Conservation (phyloP, 2,888 invertebrate genomes). For the Cheilosia scutellata region DNA sequence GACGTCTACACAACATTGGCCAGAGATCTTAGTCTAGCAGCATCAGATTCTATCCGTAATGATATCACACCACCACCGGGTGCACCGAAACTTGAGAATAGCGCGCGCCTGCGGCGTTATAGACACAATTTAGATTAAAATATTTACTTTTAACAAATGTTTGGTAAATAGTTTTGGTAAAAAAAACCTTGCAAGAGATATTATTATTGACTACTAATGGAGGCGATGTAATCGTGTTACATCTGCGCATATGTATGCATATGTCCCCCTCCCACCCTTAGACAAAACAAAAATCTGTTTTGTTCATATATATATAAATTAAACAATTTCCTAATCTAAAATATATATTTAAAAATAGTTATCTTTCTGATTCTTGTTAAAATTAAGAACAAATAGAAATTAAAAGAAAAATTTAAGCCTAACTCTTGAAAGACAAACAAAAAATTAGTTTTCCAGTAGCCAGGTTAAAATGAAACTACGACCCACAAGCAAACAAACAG, state of each 20-base stretch:
- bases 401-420: not conserved
- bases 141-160: not conserved
- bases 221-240: not conserved
- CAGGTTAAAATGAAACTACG: conserved; percentile 20
- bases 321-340: conserved; percentile 35
- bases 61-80: conserved; percentile 83
- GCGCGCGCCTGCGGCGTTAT: conserved; percentile 83
- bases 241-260: not conserved
- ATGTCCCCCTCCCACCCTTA: not conserved
- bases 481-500: not conserved
- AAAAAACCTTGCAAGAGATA: not conserved
- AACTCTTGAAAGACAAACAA: conserved; percentile 10
- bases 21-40: conserved; percentile 78
- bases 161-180: conserved; percentile 5
- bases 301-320: conserved; percentile 11
- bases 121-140: conserved; percentile 82
- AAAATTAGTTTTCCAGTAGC: conserved; percentile 2
- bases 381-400: conserved; percentile 16
- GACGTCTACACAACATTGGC: conserved; percentile 55
- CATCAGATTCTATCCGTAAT: conserved; percentile 78
- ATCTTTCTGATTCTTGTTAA: conserved; percentile 31
- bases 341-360: conserved; percentile 35
- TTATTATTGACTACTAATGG: not conserved
- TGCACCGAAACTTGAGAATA: conserved; percentile 83
- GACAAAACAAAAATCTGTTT: conserved; percentile 21